These are phyloP conservation scores for Chrysogorgia sp. DNA, from an alignment of 92 coral and sea anemone species.

Conservation along the genomic window DNA sequence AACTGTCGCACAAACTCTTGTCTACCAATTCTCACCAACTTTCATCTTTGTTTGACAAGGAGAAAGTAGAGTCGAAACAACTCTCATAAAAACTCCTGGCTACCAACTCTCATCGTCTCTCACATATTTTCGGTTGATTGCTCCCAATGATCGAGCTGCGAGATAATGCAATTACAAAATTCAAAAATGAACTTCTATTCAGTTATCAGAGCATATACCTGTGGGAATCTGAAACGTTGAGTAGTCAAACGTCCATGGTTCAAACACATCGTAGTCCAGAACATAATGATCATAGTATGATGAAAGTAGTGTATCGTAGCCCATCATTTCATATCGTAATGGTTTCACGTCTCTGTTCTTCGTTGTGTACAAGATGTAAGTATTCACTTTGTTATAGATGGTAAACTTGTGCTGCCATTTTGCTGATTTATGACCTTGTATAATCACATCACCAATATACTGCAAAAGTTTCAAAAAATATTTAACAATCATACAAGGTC, in stretches of 20 bases:
- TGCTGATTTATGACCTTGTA: slow-evolving; percentile 70
- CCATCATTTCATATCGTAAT: slow-evolving; percentile 97
- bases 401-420: slow-evolving; percentile 94
- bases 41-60: too few relatives aligned
- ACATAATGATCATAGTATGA: slow-evolving; percentile 97
- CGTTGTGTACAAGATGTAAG: slow-evolving; percentile 85
- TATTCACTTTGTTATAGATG: slow-evolving; percentile 85
- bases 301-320: slow-evolving; percentile 91
- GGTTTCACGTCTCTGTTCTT: slow-evolving; percentile 69
- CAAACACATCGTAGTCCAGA: slow-evolving; percentile 81
- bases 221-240: slow-evolving; percentile 80
- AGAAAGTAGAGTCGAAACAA: too few relatives aligned
- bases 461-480: slow-evolving; percentile 5
- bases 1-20: too few relatives aligned
- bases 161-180: too few relatives aligned
- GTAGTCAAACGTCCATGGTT: slow-evolving; percentile 79
- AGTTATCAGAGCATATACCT: too few relatives aligned
- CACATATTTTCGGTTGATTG: too few relatives aligned
- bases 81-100: too few relatives aligned
- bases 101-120: too few relatives aligned
- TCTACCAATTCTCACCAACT: too few relatives aligned
- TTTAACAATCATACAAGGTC: too few relatives aligned
- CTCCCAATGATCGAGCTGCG: too few relatives aligned
- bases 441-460: slow-evolving; percentile 73
- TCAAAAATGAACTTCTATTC: too few relatives aligned